Conservation (phyloP, 2,888 invertebrate species). For the Tenthredo scrophulariae region DNA sequence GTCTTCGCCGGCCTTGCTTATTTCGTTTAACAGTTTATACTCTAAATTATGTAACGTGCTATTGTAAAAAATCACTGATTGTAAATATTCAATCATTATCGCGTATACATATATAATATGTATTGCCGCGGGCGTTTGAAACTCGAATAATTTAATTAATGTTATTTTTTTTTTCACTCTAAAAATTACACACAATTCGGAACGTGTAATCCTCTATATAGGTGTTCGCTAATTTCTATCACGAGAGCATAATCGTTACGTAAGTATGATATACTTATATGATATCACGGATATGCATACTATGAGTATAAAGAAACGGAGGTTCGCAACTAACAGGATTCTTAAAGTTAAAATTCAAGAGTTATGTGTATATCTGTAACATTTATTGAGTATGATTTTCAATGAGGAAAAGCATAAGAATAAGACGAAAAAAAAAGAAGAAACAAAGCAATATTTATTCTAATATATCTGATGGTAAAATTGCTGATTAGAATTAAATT, state of each 20-base stretch:
- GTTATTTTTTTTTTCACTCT: not conserved
- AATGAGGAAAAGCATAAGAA: not conserved
- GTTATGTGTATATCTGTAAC: not conserved
- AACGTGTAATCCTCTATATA: not conserved
- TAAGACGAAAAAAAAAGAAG: not conserved
- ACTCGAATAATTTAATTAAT: not conserved
- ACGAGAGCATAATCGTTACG: slow-evolving; percentile 13
- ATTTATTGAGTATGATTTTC: not conserved
- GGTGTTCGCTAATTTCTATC: slow-evolving; percentile 22
- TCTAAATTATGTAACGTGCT: not conserved
- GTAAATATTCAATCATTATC: slow-evolving; percentile 12
- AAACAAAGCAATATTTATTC: not conserved
- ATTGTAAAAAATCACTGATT: slow-evolving; percentile 29
- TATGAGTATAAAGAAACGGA: not conserved
- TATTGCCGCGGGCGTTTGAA: not conserved
- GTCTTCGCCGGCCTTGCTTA: slow-evolving; percentile 23
- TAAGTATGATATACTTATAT: slow-evolving; percentile 13
- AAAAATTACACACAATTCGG: not conserved
- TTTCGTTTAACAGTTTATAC: slow-evolving; percentile 17
- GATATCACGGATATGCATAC: slow-evolving; percentile 2
- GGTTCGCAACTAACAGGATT: slow-evolving; percentile 15
- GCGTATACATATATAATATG: no score
- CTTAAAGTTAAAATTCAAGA: not conserved
- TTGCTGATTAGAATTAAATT: not conserved
- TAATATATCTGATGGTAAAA: not conserved